Evolutionary conservation across 2,113 vertebrate species (phyloP).

Genomic region (Nannobrachium achirus): DNA sequence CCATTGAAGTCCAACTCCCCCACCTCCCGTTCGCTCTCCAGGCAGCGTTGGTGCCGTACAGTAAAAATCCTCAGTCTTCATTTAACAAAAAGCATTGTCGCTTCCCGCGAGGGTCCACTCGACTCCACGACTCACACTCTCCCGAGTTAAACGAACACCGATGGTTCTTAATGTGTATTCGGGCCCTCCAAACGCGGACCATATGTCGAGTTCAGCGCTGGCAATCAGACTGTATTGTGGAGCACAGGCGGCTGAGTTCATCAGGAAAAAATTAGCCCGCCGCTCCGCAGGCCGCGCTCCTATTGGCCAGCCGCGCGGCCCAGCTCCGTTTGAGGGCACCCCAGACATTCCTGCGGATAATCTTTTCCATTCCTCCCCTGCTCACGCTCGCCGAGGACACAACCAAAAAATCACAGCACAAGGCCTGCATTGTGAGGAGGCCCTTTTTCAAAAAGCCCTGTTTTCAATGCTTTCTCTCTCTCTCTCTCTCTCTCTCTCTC

Average conservation of each 20-base stretch:
- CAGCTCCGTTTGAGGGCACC: constrained; percentile 84
- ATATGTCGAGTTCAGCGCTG: constrained; percentile 81
- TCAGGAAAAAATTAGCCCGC: constrained; percentile 86
- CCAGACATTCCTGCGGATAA: constrained; percentile 88
- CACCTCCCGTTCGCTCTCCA: constrained; percentile 48
- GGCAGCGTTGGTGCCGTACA: constrained; percentile 72
- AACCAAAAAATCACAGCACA: constrained; percentile 78
- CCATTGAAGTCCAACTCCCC: constrained; percentile 9
- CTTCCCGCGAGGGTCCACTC: no score
- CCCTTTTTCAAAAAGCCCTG: constrained; percentile 69
- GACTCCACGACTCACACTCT: no score
- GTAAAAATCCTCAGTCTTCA: no score
- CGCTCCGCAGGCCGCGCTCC: constrained; percentile 72
- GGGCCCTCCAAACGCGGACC: constrained; percentile 79
- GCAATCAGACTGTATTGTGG: constrained; percentile 82
- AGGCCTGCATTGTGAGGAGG: constrained; percentile 82
- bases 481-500: constrained; percentile 38
- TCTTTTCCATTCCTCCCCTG: constrained; percentile 87
- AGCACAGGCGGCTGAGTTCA: constrained; percentile 84
- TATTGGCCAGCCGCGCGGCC: constrained; percentile 78
- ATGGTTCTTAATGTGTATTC: constrained; percentile 48
- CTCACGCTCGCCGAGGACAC: constrained; percentile 77
- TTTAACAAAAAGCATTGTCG: no score
- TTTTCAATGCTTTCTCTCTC: constrained; percentile 71
- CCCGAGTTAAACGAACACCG: no score